A percentile compares a stretch with the other conserved stretches of the same genome.
phyloP scores from a whole-genome alignment of 2,888 invertebrate species.

The Rhogogaster chlorosoma region DNA sequence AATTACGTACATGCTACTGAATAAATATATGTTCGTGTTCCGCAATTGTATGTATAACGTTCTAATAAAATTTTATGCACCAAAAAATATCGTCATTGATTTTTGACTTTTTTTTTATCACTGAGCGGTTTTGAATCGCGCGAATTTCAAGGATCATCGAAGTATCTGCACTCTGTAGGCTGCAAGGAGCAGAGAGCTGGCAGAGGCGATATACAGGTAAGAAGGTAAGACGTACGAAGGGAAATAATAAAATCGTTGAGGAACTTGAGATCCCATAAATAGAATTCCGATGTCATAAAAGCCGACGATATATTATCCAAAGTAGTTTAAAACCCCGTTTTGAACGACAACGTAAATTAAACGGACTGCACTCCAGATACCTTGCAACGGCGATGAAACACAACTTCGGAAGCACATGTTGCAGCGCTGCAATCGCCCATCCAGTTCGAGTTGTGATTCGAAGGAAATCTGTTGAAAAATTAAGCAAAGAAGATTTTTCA shows the following conservation, averaged over 20 bases:
- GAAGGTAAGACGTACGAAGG: background rate
- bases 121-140: no score
- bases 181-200: no score
- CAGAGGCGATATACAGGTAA: background rate
- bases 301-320: conserved; percentile 16
- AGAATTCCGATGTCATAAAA: conserved; percentile 18
- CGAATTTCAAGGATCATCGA: no score
- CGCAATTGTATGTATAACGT: background rate
- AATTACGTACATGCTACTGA: conserved; percentile 23
- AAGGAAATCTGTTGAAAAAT: background rate
- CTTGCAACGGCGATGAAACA: background rate
- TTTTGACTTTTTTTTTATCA: no score
- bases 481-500: background rate
- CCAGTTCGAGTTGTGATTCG: background rate
- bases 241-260: conserved; percentile 11
- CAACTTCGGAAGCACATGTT: background rate
- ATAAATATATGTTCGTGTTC: background rate
- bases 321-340: conserved; percentile 28
- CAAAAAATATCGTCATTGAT: no score
- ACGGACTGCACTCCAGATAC: background rate
- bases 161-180: background rate
- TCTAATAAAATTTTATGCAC: background rate
- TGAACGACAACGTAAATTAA: conserved; percentile 23
- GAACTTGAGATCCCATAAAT: conserved; percentile 26
- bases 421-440: background rate